Conservation (phyloP, 1,140 invertebrate species). For the Heliothis subflexa region DNA sequence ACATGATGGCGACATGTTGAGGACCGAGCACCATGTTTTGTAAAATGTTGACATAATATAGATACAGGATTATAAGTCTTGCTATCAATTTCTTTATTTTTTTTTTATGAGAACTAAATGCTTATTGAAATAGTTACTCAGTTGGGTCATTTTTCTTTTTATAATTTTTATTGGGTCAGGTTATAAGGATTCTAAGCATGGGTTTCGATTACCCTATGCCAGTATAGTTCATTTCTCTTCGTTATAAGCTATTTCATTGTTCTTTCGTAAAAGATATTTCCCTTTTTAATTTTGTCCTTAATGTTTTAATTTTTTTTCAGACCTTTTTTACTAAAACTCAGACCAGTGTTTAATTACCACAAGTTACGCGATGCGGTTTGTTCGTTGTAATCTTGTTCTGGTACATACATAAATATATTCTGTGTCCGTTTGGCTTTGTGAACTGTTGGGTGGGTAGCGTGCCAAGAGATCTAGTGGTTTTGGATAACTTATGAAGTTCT, state of each 20-base stretch:
- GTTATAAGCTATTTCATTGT: too few species aligned
- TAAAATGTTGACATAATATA: background rate
- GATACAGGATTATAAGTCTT: background rate
- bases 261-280: background rate
- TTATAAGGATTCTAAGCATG: too few species aligned
- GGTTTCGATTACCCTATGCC: too few species aligned
- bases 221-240: too few species aligned
- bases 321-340: background rate
- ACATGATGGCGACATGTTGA: constrained; percentile 21
- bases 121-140: too few species aligned
- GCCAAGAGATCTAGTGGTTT: constrained; percentile 17
- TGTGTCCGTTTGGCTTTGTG: constrained; percentile 19
- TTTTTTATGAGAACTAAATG: too few species aligned
- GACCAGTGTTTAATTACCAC: background rate
- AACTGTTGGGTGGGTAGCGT: constrained; percentile 12
- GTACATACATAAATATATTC: constrained; percentile 23
- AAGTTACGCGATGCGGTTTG: constrained; percentile 5
- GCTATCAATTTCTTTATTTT: too few species aligned
- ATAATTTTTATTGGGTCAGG: too few species aligned
- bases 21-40: background rate
- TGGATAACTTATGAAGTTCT: constrained; percentile 2
- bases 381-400: constrained; percentile 21
- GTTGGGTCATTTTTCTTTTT: too few species aligned
- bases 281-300: background rate
- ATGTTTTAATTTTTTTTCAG: background rate